Conservation (phyloP, 2,113 vertebrate genomes). For the Stegostoma tigrinum region DNA sequence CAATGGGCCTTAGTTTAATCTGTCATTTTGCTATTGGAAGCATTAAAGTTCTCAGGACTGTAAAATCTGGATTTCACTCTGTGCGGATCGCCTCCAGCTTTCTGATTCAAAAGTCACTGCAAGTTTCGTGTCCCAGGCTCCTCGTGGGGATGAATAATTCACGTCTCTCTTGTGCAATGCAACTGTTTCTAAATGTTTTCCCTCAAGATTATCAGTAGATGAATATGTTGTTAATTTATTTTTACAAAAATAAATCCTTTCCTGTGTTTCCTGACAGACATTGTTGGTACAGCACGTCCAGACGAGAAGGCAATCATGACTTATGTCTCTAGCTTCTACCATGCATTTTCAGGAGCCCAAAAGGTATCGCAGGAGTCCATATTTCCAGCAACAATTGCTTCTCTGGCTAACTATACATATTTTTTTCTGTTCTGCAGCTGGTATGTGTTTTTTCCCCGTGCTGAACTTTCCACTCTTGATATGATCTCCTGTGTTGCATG, state of each 20-base stretch:
- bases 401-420: slow-evolving; percentile 61
- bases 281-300: slow-evolving; percentile 95
- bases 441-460: slow-evolving; percentile 35
- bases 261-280: slow-evolving; percentile 68
- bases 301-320: slow-evolving; percentile 99
- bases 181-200: neutral
- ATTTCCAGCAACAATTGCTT: slow-evolving; percentile 55
- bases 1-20: neutral
- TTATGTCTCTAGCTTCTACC: slow-evolving; percentile 99
- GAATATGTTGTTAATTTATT: neutral
- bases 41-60: neutral
- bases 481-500: slow-evolving; percentile 34
- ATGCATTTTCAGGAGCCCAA: slow-evolving; percentile 99
- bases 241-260: neutral
- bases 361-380: slow-evolving; percentile 89
- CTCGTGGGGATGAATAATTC: neutral
- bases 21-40: neutral
- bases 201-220: neutral
- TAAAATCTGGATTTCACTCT: neutral
- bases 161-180: too few species aligned
- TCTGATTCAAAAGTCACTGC: neutral
- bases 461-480: slow-evolving; percentile 50
- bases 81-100: neutral
- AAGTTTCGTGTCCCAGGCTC: neutral
- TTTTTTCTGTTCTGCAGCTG: slow-evolving; percentile 56